Conservation (phyloP, 2,888 invertebrate species). For the Mimachlamys varia region DNA sequence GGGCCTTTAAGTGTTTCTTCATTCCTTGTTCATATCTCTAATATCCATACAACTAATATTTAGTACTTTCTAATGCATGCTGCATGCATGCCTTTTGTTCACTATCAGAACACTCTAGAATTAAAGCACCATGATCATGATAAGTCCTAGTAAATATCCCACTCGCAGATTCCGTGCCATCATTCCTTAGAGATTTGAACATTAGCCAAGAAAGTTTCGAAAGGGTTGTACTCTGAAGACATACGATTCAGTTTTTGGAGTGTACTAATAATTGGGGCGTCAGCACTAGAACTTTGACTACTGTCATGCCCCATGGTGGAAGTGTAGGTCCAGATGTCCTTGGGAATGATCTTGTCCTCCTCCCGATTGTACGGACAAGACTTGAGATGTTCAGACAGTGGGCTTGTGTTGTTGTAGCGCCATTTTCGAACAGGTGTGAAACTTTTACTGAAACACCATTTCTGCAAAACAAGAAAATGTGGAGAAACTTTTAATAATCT, state of each 20-base stretch:
- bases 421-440: constrained; percentile 81
- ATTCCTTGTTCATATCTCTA: too few species aligned
- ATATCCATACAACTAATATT: too few species aligned
- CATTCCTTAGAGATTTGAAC: neutral
- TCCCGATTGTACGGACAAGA: constrained; percentile 79
- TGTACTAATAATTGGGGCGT: neutral
- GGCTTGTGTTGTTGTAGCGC: constrained; percentile 77
- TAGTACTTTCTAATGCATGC: too few species aligned
- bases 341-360: constrained; percentile 57
- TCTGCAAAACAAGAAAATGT: constrained; percentile 65
- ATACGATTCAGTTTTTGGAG: neutral
- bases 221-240: neutral
- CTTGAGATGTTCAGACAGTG: constrained; percentile 81
- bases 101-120: too few species aligned
- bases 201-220: neutral
- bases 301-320: neutral
- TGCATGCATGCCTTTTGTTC: too few species aligned
- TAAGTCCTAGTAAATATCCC: too few species aligned
- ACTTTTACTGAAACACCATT: constrained; percentile 82
- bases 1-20: too few species aligned
- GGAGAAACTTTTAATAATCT: too few species aligned
- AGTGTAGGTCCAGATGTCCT: constrained; percentile 43
- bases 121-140: too few species aligned
- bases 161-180: too few species aligned
- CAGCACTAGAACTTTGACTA: too few species aligned